Percentiles rank a stretch among this genome's conserved stretches.
Conservation (phyloP, 2,888 invertebrate genomes). For the Troides helena region DNA sequence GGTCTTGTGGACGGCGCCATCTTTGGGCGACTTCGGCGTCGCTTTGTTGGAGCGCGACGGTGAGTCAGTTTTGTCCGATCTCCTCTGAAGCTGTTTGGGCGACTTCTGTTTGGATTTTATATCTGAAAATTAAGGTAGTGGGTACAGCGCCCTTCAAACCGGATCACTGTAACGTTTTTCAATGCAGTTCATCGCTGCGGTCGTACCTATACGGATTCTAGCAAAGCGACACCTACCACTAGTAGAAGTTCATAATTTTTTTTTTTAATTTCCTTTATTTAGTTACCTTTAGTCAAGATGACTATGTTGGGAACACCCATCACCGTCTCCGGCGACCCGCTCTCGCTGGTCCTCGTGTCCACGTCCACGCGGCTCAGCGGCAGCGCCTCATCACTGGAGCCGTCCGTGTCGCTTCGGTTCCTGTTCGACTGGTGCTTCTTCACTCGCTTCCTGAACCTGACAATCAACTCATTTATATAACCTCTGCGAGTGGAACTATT, state of each 20-base stretch:
- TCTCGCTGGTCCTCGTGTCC: conserved; percentile 39
- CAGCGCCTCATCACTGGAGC: conserved; percentile 66
- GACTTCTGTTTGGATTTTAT: conserved; percentile 54
- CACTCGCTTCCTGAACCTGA: conserved; percentile 66
- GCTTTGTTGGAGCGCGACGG: conserved; percentile 6
- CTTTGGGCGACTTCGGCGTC: conserved; percentile 20
- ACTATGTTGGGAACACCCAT: conserved; percentile 63
- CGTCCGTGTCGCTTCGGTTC: conserved; percentile 55
- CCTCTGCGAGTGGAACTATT: not conserved
- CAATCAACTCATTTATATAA: not conserved
- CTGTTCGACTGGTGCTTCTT: conserved; percentile 60
- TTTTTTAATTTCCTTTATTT: too few species aligned
- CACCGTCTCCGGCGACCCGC: conserved; percentile 41
- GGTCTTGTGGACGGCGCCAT: conserved; percentile 30
- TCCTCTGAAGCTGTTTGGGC: conserved; percentile 34
- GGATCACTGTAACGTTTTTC: too few species aligned
- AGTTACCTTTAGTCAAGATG: conserved; percentile 57
- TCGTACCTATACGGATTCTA: too few species aligned
- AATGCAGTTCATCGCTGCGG: too few species aligned
- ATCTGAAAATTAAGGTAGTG: conserved; percentile 42
- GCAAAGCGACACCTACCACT: too few species aligned
- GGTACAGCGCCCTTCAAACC: too few species aligned
- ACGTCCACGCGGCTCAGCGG: conserved; percentile 59
- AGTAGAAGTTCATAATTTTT: too few species aligned
- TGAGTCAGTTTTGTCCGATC: conserved; percentile 31